Percentiles rank a stretch among this genome's conserved stretches.
These are phyloP conservation scores for Apogon talboti DNA, from an alignment of 2,797 vertebrate genomes.

Conservation along the genomic window DNA sequence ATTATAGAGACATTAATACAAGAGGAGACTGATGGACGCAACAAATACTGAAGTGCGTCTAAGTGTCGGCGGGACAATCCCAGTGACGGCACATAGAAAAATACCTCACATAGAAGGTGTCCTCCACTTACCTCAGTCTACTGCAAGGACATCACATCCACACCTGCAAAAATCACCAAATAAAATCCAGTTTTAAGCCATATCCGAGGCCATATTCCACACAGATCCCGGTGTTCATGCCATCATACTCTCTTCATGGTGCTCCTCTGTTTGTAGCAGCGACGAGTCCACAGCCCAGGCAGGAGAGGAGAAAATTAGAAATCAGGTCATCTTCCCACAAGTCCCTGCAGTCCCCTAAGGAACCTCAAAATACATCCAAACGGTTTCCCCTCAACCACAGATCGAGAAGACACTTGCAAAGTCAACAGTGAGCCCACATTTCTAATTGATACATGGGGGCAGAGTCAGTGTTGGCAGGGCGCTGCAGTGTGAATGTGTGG, in stretches of 20 bases:
- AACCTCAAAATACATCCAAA: conserved; percentile 76
- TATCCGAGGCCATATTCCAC: conserved; percentile 29
- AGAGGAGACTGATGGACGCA: not conserved
- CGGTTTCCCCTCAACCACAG: conserved; percentile 68
- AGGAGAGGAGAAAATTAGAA: conserved; percentile 79
- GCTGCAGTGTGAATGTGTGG: conserved; percentile 23
- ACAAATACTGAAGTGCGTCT: not conserved
- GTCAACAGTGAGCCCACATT: conserved; percentile 34
- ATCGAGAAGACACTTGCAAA: conserved; percentile 40
- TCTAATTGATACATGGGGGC: conserved; percentile 27
- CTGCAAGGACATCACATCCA: conserved; percentile 20
- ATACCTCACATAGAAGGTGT: not conserved
- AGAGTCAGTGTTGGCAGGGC: conserved; percentile 40
- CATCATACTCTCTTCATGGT: conserved; percentile 40
- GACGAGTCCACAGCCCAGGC: conserved; percentile 64
- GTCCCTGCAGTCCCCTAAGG: conserved; percentile 77
- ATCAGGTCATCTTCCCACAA: conserved; percentile 84
- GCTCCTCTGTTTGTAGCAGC: conserved; percentile 60
- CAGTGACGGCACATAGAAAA: not conserved
- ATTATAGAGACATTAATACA: not conserved
- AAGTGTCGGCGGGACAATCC: conserved; percentile 4
- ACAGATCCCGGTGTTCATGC: conserved; percentile 25
- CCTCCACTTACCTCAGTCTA: conserved; percentile 70
- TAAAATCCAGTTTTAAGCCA: conserved; percentile 45
- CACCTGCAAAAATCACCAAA: conserved; percentile 34